Evolutionary conservation across 2,888 invertebrate species (phyloP).

Genomic region (Macrosiphum euphorbiae): DNA sequence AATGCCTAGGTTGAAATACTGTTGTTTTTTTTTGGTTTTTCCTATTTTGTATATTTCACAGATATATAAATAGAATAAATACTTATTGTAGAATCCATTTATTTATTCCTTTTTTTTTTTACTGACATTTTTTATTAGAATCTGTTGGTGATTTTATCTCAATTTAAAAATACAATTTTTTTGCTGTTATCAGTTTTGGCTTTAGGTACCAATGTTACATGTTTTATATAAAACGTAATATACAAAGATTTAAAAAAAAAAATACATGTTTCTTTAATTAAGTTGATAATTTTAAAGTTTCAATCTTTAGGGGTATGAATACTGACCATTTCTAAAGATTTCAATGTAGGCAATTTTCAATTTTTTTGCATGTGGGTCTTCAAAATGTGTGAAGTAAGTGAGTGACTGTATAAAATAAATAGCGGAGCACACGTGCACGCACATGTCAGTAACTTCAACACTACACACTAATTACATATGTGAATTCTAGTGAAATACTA

Average conservation of each 20-base stretch:
- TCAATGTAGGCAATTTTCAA: too few relatives aligned
- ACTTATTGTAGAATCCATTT: constrained; percentile 64
- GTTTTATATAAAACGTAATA: constrained; percentile 63
- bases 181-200: constrained; percentile 57
- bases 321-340: too few relatives aligned
- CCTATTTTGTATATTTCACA: constrained; percentile 63
- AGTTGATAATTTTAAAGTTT: neutral
- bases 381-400: too few relatives aligned
- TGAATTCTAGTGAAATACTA: too few relatives aligned
- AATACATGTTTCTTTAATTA: neutral
- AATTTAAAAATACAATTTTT: constrained; percentile 15
- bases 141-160: constrained; percentile 60
- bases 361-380: too few relatives aligned
- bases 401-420: too few relatives aligned
- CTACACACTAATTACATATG: too few relatives aligned
- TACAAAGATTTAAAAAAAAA: constrained; percentile 26
- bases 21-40: constrained; percentile 59
- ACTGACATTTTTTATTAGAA: constrained; percentile 43
- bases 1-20: constrained; percentile 58
- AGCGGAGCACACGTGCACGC: too few relatives aligned
- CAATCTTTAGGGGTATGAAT: neutral
- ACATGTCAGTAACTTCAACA: too few relatives aligned
- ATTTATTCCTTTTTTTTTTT: constrained; percentile 55
- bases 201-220: constrained; percentile 60
- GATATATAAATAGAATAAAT: constrained; percentile 65